Evolutionary conservation across 2,888 invertebrate species (phyloP), one percentile per base, ranked within the genome.

Genomic region (Mythimna vitellina): DNA sequence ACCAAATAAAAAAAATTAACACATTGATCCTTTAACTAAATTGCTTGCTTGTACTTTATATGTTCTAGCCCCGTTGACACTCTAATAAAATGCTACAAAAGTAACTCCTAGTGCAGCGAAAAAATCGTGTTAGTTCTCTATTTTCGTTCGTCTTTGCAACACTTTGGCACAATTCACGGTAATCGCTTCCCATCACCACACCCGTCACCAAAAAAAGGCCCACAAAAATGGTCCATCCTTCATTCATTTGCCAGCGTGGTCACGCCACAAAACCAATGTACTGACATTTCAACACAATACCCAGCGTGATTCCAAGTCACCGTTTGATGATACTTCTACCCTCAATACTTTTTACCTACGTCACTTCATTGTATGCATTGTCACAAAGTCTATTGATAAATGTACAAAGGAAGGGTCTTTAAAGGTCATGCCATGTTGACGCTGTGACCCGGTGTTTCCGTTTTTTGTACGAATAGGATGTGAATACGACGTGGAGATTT

Each of bases 341-440:
- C 54, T 57, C 57, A 12, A 54, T 65, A 46, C 42, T 35, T 81
- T 56, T 51, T 62, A 29, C 49, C 65, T 58, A 51, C 17, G 32
- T 64, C 58, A 56, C n/a, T 56, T 3, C 38, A 38, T 81, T 69
- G 64, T 65, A 53, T 35, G 17, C 32, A n/a, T 25, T 51, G 14
- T 32, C 38, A 42, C 35, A 42, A 22, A 51, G 29, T 56, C 38
- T 64, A 65, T 81, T 78, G 63, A 58, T 46, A 29, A 63, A 46
- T 9, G 10, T n/a, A 58, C 46, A 70, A 66, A 35, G 20, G 51
- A 46, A 20, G 10, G 20, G 29, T 58, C 64, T 29, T 38, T 20
- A 79, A 79, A 75, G 76, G 76, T 61, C 61, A 80, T 73, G 35
- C 3, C 6, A 35, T 61, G 22, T 58, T 65, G 51, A 61, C 58